phyloP scores from a whole-genome alignment of 2,797 vertebrate genomes.

The Pygocentrus nattereri region DNA sequence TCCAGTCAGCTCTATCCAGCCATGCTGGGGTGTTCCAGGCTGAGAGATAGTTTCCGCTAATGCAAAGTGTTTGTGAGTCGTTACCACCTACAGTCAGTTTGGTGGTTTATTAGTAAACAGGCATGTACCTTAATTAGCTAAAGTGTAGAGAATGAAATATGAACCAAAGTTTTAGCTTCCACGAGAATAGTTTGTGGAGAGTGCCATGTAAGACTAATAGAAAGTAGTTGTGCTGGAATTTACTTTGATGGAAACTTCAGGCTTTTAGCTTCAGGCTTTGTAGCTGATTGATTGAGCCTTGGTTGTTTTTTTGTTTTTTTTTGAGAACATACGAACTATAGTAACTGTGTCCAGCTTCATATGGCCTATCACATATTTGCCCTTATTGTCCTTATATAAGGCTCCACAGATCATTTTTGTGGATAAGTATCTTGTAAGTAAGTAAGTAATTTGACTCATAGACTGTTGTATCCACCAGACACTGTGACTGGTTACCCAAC shows the following conservation, averaged over 20 bases:
- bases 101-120: slow-evolving; percentile 30
- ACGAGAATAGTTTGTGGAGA: not conserved
- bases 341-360: too few species aligned
- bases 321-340: too few species aligned
- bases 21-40: slow-evolving; percentile 78
- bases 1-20: slow-evolving; percentile 82
- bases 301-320: too few species aligned
- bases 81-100: slow-evolving; percentile 56
- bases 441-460: too few species aligned
- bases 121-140: slow-evolving; percentile 11
- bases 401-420: too few species aligned
- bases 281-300: too few species aligned
- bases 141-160: slow-evolving; percentile 21
- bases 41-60: slow-evolving; percentile 78
- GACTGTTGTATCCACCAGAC: too few species aligned
- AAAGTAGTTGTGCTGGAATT: not conserved
- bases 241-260: not conserved
- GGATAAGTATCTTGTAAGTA: too few species aligned
- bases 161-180: slow-evolving; percentile 14
- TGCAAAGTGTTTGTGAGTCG: slow-evolving; percentile 77
- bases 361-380: too few species aligned
- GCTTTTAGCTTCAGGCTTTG: too few species aligned
- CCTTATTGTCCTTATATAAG: too few species aligned
- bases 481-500: too few species aligned
- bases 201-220: not conserved